Percentiles rank a stretch among this genome's conserved stretches.
Conservation (phyloP, 2,888 invertebrate genomes). For the Heliconius charithonia region DNA sequence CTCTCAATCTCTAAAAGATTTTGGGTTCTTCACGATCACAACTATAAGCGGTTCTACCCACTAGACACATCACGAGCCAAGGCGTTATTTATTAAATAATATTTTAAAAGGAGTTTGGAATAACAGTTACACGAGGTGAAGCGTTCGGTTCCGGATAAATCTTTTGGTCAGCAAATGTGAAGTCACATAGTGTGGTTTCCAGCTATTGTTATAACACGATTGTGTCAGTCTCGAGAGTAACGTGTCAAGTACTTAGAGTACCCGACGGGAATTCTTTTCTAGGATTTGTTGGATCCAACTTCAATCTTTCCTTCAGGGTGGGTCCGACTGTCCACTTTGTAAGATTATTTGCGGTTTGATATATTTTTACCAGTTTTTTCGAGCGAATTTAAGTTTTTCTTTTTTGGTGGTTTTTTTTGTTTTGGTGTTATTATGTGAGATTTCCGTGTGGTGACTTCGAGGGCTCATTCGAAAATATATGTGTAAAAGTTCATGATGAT, state of each 20-base stretch:
- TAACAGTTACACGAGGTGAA: too few species aligned
- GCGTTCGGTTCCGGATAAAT: slow-evolving; percentile 62
- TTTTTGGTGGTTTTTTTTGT: background rate
- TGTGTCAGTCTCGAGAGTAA: slow-evolving; percentile 47
- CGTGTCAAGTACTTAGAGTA: slow-evolving; percentile 43
- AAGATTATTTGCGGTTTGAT: background rate
- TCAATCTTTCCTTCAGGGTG: slow-evolving; percentile 15
- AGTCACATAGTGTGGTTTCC: slow-evolving; percentile 45
- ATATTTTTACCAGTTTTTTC: background rate
- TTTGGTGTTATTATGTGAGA: background rate
- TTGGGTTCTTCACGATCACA: too few species aligned
- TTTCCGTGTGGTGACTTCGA: too few species aligned
- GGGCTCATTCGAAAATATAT: too few species aligned
- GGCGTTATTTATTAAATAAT: too few species aligned
- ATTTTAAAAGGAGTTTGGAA: too few species aligned
- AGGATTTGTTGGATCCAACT: slow-evolving; percentile 31
- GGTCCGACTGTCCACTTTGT: slow-evolving; percentile 19
- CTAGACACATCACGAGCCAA: too few species aligned
- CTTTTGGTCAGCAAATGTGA: slow-evolving; percentile 57
- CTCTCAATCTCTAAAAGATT: too few species aligned
- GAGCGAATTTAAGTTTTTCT: background rate
- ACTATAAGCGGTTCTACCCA: too few species aligned
- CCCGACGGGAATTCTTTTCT: slow-evolving; percentile 34
- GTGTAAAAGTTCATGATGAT: too few species aligned
- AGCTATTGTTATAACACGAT: slow-evolving; percentile 50